Evolutionary conservation across 2,797 vertebrate species (phyloP), one percentile per base, ranked within the genome.

Genomic region (Bradypodion pumilum): DNA sequence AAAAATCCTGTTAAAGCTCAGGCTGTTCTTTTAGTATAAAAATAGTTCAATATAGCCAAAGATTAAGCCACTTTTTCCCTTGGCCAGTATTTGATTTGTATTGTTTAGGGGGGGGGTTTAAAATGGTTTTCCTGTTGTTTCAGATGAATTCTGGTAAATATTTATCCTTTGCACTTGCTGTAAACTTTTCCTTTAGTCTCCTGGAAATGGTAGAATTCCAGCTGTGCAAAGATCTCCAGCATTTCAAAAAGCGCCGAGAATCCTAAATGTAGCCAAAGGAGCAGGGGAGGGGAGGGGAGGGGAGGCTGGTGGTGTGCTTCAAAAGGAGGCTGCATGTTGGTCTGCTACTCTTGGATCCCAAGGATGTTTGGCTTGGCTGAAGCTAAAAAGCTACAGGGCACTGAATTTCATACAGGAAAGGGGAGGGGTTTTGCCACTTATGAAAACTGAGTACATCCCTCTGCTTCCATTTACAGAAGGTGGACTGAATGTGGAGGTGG

Each of bases 101-200:
- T 78, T 79, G 74, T 84, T 91, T 92, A 59, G 85, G n/a, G n/a
- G n/a, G n/a, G n/a, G n/a, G n/a, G n/a, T n/a, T n/a, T n/a, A n/a
- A n/a, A n/a, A n/a, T n/a, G 81, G 76, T 37, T 92, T 92, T 90
- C 93, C 89, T 93, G 87, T 86, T 93, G 73, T 89, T 88, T 73
- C 88, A 91, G 84, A 91, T 90, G 78, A 92, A 68, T 92, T 91
- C 89, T 86, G 72, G 63, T 90, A 93, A 93, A 92, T 93, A 91
- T 93, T 93, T 92, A 85, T 83, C 52, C 81, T 88, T 65, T 88
- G 70, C 83, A 80, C 82, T 91, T 88, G 80, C 83, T 7, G 1
- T 89, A 89, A 85, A 83, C 0, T 0, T 88, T 74, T 86, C 85
- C 76, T 65, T 88, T 85, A 88, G 80, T 83, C 66, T 8, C 76